Evolutionary conservation across 1,140 invertebrate species (phyloP).

Genomic region (Phortica variegata): DNA sequence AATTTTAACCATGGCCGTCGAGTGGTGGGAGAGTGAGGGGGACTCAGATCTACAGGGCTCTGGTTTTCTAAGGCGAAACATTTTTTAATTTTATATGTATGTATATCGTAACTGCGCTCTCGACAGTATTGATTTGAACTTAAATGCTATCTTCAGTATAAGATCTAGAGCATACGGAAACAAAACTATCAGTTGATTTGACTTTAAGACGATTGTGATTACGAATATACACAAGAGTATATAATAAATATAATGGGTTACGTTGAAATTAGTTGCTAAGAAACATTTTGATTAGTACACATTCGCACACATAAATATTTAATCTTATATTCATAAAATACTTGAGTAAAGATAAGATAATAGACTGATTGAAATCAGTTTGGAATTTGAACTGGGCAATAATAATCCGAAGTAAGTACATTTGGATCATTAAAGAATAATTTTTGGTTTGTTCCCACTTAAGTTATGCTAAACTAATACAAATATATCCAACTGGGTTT

Average conservation of each 20-base stretch:
- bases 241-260: slow-evolving; percentile 26
- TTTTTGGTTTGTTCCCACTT: slow-evolving; percentile 30
- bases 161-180: slow-evolving; percentile 33
- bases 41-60: slow-evolving; percentile 23
- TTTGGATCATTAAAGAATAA: neutral
- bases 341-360: slow-evolving; percentile 49
- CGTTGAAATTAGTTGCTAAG: slow-evolving; percentile 27
- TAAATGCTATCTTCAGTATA: neutral
- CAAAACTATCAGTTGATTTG: too few species aligned
- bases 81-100: slow-evolving; percentile 37
- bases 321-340: slow-evolving; percentile 41
- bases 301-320: slow-evolving; percentile 9
- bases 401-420: too few species aligned
- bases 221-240: slow-evolving; percentile 11
- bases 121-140: slow-evolving; percentile 35
- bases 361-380: slow-evolving; percentile 9
- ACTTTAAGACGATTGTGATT: slow-evolving; percentile 5
- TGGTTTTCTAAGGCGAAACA: slow-evolving; percentile 24
- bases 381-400: too few species aligned
- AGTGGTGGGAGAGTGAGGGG: too few species aligned
- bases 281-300: slow-evolving; percentile 18
- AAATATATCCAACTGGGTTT: too few species aligned
- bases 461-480: too few species aligned
- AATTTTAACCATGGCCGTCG: too few species aligned
- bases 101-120: too few species aligned